phyloP scores from a whole-genome alignment of 2,797 vertebrate genomes.

The Oreochromis grahami region DNA sequence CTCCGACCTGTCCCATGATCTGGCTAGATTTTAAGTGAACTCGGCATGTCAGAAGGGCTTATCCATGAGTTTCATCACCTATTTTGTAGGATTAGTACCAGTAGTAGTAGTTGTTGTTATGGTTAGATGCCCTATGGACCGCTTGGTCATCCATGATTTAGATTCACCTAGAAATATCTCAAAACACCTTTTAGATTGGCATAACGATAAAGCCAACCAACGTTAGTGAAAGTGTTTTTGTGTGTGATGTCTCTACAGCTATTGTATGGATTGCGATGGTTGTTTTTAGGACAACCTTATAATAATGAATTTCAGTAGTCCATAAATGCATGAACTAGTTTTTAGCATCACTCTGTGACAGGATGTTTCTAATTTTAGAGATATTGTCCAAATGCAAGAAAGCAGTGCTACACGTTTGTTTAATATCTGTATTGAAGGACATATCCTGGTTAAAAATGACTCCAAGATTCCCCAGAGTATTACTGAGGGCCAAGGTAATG shows the following conservation, averaged over 20 bases:
- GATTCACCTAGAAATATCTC: background rate
- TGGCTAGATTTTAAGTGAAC: background rate
- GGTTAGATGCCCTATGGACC: accelerated
- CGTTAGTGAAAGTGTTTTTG: background rate
- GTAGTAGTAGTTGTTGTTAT: background rate
- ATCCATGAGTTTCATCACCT: background rate
- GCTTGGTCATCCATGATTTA: background rate
- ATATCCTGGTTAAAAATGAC: accelerated
- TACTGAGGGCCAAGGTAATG: accelerated
- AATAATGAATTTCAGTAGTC: accelerated
- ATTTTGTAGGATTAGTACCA: background rate
- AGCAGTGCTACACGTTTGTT: background rate
- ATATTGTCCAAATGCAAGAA: accelerated
- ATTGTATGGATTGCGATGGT: background rate
- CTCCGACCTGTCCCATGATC: conserved; percentile 12
- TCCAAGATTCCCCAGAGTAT: background rate
- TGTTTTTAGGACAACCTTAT: background rate
- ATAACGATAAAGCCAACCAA: background rate
- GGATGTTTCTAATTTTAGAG: background rate
- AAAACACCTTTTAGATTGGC: background rate
- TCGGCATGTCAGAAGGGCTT: too few relatives aligned
- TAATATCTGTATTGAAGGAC: background rate
- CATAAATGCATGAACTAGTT: background rate
- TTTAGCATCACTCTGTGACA: background rate
- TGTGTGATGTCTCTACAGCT: background rate